These are phyloP conservation scores for Trissonchulus latispiculum DNA, from an alignment of 2,888 invertebrate species.

Conservation along the genomic window DNA sequence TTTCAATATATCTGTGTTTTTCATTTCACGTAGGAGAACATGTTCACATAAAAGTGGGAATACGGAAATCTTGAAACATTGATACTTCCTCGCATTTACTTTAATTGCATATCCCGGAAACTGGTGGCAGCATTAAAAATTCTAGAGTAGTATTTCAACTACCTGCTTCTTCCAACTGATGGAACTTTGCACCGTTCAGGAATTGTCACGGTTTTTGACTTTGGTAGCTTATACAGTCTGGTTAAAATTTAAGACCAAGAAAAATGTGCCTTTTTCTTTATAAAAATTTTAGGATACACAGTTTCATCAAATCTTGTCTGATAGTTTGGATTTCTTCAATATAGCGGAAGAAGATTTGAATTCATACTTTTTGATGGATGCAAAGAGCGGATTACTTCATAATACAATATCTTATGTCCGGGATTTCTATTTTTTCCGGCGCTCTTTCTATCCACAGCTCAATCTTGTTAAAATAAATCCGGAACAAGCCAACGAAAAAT, in stretches of 20 bases:
- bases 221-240: too few relatives aligned
- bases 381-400: constrained; percentile 94
- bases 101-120: too few relatives aligned
- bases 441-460: constrained; percentile 94
- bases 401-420: constrained; percentile 88
- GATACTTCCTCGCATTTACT: too few relatives aligned
- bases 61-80: too few relatives aligned
- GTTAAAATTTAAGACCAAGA: constrained; percentile 1
- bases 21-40: too few relatives aligned
- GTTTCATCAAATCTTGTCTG: constrained; percentile 83
- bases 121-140: too few relatives aligned
- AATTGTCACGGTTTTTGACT: too few relatives aligned
- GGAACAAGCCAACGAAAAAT: constrained; percentile 73
- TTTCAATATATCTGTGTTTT: too few relatives aligned
- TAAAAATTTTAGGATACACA: constrained; percentile 90
- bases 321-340: constrained; percentile 90
- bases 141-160: too few relatives aligned
- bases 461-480: constrained; percentile 84
- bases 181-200: too few relatives aligned
- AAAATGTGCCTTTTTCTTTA: not conserved
- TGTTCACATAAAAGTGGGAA: too few relatives aligned
- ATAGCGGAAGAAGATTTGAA: constrained; percentile 78
- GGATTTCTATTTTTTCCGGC: constrained; percentile 86
- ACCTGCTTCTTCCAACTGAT: too few relatives aligned
- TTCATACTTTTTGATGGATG: constrained; percentile 90